A percentile compares a stretch with the other conserved stretches of the same genome.
These are phyloP conservation scores for Odocoileus hemionus DNA, from an alignment of 2,113 vertebrate genomes.

Conservation along the genomic window DNA sequence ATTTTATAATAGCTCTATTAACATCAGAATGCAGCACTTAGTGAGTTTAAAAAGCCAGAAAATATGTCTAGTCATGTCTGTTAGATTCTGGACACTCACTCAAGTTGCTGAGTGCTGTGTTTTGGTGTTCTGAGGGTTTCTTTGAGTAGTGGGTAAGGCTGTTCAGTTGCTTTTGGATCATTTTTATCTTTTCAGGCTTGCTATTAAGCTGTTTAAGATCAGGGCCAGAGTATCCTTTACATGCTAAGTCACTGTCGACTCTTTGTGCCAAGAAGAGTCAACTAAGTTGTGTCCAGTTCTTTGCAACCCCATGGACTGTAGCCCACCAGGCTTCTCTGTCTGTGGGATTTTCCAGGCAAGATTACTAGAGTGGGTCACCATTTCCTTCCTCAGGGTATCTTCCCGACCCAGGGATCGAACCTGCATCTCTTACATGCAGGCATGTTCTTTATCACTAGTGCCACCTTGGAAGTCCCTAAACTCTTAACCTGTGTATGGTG, in stretches of 20 bases:
- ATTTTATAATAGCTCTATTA: background rate
- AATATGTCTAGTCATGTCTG: background rate
- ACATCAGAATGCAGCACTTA: background rate
- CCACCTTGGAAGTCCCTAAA: background rate
- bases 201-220: background rate
- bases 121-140: background rate
- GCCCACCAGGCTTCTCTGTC: background rate
- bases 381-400: background rate
- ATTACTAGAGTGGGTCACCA: background rate
- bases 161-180: background rate
- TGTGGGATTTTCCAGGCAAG: background rate
- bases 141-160: background rate
- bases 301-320: background rate
- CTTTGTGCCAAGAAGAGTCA: background rate
- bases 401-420: rapidly evolving
- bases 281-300: background rate
- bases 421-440: background rate
- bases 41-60: background rate
- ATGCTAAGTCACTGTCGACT: background rate
- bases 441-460: background rate
- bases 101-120: background rate
- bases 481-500: background rate
- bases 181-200: background rate
- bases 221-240: background rate
- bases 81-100: background rate